phyloP scores from a whole-genome alignment of 2,797 vertebrate species.

The Pseudomugil gertrudae region DNA sequence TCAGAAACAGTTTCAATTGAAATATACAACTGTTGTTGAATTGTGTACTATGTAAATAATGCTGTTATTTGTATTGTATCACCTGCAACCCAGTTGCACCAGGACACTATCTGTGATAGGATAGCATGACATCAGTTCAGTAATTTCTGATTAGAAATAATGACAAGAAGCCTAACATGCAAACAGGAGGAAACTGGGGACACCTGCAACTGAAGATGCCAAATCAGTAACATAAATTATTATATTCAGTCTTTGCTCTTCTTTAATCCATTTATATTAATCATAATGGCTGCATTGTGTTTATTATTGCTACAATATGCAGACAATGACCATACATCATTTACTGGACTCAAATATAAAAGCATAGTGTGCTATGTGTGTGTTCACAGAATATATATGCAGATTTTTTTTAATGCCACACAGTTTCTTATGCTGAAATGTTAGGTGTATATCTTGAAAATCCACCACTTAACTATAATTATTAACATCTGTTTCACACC shows the following conservation, averaged over 20 bases:
- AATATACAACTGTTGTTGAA: conserved; percentile 22
- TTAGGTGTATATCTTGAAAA: neutral
- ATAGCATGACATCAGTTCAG: conserved; percentile 6
- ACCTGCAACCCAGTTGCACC: conserved; percentile 25
- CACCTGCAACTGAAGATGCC: conserved; percentile 12
- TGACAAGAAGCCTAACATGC: conserved; percentile 24
- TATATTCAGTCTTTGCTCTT: neutral
- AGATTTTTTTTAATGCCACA: too few relatives aligned
- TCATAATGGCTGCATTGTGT: neutral
- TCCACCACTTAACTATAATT: neutral
- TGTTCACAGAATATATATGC: too few relatives aligned
- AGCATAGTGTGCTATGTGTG: neutral
- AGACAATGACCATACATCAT: neutral
- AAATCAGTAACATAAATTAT: neutral
- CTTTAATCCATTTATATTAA: too few relatives aligned
- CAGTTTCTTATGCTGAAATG: neutral
- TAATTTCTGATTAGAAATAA: conserved; percentile 28
- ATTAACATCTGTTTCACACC: neutral
- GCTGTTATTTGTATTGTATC: conserved; percentile 12
- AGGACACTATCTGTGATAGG: conserved; percentile 13
- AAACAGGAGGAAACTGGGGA: conserved; percentile 31
- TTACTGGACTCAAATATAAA: neutral
- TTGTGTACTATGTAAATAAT: conserved; percentile 23
- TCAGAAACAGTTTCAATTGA: neutral
- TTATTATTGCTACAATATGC: too few relatives aligned